These are phyloP conservation scores for Phrynocephalus guinanensis DNA, from an alignment of 2,797 vertebrate species.

Conservation along the genomic window DNA sequence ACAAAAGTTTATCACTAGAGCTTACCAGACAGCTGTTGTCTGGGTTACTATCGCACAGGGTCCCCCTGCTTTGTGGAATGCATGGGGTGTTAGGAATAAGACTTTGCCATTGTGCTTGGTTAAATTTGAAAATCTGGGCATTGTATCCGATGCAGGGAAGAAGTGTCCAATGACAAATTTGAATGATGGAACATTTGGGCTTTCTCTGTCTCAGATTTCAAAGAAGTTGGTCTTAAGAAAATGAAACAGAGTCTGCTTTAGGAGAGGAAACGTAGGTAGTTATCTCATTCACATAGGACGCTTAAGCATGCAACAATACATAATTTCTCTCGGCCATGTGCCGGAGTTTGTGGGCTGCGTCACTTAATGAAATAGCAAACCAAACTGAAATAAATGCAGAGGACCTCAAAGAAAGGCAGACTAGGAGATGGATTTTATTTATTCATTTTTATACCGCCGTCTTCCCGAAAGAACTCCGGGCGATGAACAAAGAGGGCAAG, in stretches of 20 bases:
- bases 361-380: not conserved
- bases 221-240: not conserved
- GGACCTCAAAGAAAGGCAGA: not conserved
- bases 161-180: not conserved
- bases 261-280: not conserved
- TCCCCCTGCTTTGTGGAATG: not conserved
- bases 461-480: too few relatives aligned
- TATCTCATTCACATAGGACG: not conserved
- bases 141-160: not conserved
- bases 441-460: too few relatives aligned
- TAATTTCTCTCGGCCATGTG: not conserved
- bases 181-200: not conserved
- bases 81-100: not conserved
- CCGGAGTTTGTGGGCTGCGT: not conserved
- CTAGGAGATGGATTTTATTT: not conserved
- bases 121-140: conserved; percentile 4
- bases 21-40: not conserved
- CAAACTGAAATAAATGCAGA: not conserved
- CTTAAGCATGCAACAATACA: not conserved
- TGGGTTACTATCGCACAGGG: not conserved
- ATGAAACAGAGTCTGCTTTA: not conserved
- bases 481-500: too few relatives aligned
- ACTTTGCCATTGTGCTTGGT: not conserved
- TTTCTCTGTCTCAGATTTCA: not conserved
- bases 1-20: not conserved